Conservation (phyloP, 2,797 vertebrate species). For the Hirundo rustica region DNA sequence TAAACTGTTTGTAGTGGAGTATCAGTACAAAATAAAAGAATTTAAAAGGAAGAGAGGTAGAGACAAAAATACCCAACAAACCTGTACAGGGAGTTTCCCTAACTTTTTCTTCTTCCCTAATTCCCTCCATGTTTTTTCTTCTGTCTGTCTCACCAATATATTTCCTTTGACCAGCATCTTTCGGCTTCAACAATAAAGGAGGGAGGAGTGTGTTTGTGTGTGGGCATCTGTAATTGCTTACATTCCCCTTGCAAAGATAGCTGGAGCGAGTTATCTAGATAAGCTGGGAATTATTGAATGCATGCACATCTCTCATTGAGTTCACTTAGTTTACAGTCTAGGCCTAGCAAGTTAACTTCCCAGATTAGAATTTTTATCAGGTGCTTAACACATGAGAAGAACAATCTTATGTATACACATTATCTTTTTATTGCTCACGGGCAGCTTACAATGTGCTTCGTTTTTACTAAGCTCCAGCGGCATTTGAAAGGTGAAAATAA, state of each 20-base stretch:
- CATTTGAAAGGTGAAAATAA: constrained; percentile 7
- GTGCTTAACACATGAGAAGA: constrained; percentile 21
- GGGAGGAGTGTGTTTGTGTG: not conserved
- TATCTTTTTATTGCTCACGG: constrained; percentile 29
- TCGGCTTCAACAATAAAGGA: not conserved
- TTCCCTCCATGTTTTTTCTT: not conserved
- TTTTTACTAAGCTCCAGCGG: constrained; percentile 15
- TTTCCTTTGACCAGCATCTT: not conserved
- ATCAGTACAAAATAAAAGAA: not conserved
- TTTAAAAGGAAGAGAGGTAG: not conserved
- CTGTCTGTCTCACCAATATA: not conserved
- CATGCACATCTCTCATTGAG: not conserved
- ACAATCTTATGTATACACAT: not conserved
- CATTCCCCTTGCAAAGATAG: constrained; percentile 4
- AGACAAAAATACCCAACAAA: not conserved
- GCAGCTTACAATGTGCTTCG: not conserved
- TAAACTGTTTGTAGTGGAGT: not conserved
- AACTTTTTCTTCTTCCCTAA: not conserved
- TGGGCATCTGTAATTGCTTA: constrained; percentile 6
- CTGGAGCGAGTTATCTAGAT: not conserved
- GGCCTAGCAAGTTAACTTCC: not conserved
- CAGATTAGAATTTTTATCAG: constrained; percentile 27
- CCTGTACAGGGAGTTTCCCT: not conserved
- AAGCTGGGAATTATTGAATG: constrained; percentile 25
- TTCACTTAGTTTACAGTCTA: constrained; percentile 4